Conservation (phyloP, 1,140 invertebrate species). For the Halotydeus destructor region DNA sequence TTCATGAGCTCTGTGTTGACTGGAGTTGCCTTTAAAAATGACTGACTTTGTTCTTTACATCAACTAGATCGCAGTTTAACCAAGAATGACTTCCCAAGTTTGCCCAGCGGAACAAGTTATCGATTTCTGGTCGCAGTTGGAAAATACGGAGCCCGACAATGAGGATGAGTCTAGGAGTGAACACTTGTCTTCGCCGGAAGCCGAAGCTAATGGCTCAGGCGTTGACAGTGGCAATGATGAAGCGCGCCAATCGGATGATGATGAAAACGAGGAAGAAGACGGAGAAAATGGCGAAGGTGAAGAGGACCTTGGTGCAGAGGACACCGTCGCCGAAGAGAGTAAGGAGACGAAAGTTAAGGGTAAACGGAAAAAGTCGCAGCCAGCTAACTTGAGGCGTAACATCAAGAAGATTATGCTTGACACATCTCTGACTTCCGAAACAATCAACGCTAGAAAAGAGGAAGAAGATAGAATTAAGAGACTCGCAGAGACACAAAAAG, state of each 20-base stretch:
- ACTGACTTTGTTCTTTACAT: no score
- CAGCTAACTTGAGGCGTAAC: conserved; percentile 49
- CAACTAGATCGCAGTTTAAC: not conserved
- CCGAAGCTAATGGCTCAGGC: not conserved
- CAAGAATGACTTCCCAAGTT: not conserved
- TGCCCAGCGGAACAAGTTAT: not conserved
- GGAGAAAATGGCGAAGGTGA: conserved; percentile 18
- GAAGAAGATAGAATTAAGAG: conserved; percentile 52
- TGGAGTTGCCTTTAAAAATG: no score
- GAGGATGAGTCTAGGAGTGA: no score
- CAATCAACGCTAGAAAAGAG: conserved; percentile 70
- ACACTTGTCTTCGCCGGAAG: not conserved
- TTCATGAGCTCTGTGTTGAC: no score
- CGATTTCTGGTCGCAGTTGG: no score
- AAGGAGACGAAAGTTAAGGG: not conserved
- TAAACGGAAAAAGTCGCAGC: conserved; percentile 11
- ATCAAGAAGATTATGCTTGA: conserved; percentile 75
- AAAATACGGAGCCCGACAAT: not conserved
- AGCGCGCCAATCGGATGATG: conserved; percentile 13
- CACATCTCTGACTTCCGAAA: conserved; percentile 70
- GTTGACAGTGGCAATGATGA: conserved; percentile 14
- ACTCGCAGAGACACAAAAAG: conserved; percentile 19
- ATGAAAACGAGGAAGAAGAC: conserved; percentile 17
- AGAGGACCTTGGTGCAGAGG: conserved; percentile 17
- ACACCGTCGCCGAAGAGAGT: conserved; percentile 1